Conservation (phyloP, 1,140 invertebrate species). For the Babylonia areolata region DNA sequence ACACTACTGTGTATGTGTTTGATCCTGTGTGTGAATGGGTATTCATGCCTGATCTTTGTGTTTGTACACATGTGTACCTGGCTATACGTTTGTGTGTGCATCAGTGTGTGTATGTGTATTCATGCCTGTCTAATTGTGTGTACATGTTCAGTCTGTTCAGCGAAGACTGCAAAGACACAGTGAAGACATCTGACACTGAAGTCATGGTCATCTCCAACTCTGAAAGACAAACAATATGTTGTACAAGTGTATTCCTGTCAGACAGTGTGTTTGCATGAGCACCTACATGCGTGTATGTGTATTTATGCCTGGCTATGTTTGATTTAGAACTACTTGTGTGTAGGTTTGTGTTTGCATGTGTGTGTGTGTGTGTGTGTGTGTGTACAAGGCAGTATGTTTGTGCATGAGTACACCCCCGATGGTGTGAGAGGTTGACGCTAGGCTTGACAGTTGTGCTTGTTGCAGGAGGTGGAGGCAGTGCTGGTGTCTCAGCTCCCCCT, state of each 20-base stretch:
- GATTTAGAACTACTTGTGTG: no score
- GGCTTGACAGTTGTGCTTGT: no score
- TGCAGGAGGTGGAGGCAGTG: slow-evolving; percentile 70
- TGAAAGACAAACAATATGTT: no score
- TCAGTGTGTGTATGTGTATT: no score
- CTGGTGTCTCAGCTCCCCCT: slow-evolving; percentile 67
- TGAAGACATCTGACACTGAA: no score
- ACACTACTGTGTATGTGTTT: no score
- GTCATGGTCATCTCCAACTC: no score
- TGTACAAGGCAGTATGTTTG: background rate
- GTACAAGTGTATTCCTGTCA: no score
- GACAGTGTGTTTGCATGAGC: background rate
- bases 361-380: background rate
- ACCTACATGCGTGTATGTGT: background rate
- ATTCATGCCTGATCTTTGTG: background rate
- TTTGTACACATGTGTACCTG: background rate
- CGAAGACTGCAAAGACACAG: no score
- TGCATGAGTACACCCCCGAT: background rate
- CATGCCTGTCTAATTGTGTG: no score
- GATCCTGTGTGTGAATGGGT: background rate
- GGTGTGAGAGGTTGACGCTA: no score
- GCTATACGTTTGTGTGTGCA: background rate
- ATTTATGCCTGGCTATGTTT: background rate
- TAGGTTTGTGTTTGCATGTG: background rate
- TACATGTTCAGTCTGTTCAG: no score